Base-by-base conservation (phyloP, 2,888 invertebrate species). In the Platycheirus albimanus region DNA sequence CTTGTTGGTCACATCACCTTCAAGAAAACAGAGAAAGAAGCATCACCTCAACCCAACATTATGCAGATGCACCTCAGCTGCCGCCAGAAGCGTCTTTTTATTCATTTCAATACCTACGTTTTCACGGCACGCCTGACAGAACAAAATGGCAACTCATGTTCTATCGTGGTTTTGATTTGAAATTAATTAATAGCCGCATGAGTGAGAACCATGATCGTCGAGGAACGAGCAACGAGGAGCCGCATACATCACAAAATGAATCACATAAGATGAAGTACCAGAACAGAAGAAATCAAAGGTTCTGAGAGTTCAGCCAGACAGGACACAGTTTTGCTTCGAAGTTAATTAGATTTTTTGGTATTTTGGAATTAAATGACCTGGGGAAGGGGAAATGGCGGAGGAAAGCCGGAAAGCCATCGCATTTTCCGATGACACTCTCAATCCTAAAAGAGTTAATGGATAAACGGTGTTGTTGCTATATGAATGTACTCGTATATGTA, bases 171-270 rank as follows among this genome's bases (percentile, higher is more conserved):
- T 81, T 83, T 83, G 83, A 78, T 78, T 78, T 74, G 78, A 83
- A 83, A 83, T 78, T 83, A 83, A 83, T 83, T 83, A 83, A 83
- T 83, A 74, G 78, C 51, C 83, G 83, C 83, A 78, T 83, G 78
- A 72, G 67, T 78, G 78, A 78, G 72, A 83, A 78, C 69, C 77
- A 64, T 83, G 61, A 61, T 58, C 58, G 41, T 56, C n/a, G 15
- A 72, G n/a, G n/a, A n/a, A n/a, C n/a, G n/a, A n/a, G n/a, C n/a
- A n/a, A n/a, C n/a, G n/a, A n/a, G n/a, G n/a, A n/a, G n/a, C n/a
- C n/a, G n/a, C n/a, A n/a, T n/a, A n/a, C n/a, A n/a, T n/a, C n/a
- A n/a, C n/a, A n/a, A n/a, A n/a, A n/a, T n/a, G n/a, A n/a, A n/a
- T n/a, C n/a, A n/a, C n/a, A n/a, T n/a, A n/a, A n/a, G n/a, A n/a